Percentiles rank a stretch among this genome's conserved stretches.
These are phyloP conservation scores for Malachius bipustulatus DNA, from an alignment of 2,888 invertebrate genomes.

Conservation along the genomic window DNA sequence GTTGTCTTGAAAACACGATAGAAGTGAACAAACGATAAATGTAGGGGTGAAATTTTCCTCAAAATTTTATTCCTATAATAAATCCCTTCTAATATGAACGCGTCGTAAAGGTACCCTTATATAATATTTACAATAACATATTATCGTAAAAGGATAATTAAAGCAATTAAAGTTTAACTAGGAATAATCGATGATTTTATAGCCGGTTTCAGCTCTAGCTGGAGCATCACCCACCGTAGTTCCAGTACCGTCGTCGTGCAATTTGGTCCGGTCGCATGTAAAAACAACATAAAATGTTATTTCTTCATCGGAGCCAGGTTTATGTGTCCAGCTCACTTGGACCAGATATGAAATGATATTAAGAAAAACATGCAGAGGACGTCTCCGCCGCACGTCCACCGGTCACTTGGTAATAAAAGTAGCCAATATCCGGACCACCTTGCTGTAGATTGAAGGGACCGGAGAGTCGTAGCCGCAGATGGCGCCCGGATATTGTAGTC, in stretches of 20 bases:
- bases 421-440: slow-evolving; percentile 38
- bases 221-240: no score
- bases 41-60: no score
- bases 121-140: no score
- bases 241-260: slow-evolving; percentile 24
- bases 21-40: no score
- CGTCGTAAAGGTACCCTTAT: no score
- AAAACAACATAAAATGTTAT: slow-evolving; percentile 38
- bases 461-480: slow-evolving; percentile 29
- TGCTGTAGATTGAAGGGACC: slow-evolving; percentile 20
- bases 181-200: no score
- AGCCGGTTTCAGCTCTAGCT: no score
- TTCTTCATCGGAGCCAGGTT: slow-evolving; percentile 37
- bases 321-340: slow-evolving; percentile 30
- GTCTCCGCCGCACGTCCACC: slow-evolving; percentile 34
- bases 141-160: no score
- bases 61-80: no score
- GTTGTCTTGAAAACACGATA: no score
- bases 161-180: no score
- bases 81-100: no score
- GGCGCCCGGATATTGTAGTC: slow-evolving; percentile 34
- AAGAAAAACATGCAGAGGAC: slow-evolving; percentile 27
- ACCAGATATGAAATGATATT: slow-evolving; percentile 28
- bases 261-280: slow-evolving; percentile 33
- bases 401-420: slow-evolving; percentile 38